phyloP scores from a whole-genome alignment of 2,113 vertebrate genomes.

The Marcusenius ussheri region DNA sequence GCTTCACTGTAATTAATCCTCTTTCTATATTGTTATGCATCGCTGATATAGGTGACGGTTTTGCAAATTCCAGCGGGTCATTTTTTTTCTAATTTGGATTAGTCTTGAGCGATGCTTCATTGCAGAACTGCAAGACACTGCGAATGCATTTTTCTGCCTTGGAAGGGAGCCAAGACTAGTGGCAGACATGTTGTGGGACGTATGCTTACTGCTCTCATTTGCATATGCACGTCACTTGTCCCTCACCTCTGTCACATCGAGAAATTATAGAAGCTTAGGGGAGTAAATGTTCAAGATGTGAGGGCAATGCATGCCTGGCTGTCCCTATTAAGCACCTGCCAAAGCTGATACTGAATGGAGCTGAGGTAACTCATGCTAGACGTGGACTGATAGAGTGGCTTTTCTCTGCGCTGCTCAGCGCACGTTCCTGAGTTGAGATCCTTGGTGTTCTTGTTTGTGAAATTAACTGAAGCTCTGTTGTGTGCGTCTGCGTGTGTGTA shows the following conservation, averaged over 20 bases:
- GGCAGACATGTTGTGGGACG: background rate
- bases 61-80: background rate
- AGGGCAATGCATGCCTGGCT: background rate
- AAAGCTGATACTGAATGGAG: background rate
- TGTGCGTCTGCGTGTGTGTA: background rate
- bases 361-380: background rate
- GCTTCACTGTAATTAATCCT: slow-evolving; percentile 1
- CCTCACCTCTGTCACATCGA: background rate
- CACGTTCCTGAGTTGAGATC: background rate
- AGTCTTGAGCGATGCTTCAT: background rate
- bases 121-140: background rate
- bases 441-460: background rate
- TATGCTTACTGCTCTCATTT: background rate
- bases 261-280: background rate
- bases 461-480: background rate
- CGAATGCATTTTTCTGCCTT: background rate
- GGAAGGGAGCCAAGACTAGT: background rate
- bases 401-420: background rate
- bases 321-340: background rate
- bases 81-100: slow-evolving; percentile 8
- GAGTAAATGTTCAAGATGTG: background rate
- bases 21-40: slow-evolving; percentile 2
- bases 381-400: background rate
- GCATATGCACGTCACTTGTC: background rate
- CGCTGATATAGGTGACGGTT: background rate